Evolutionary conservation across 1,140 invertebrate species (phyloP).

Genomic region (Lasaia peninsularis): DNA sequence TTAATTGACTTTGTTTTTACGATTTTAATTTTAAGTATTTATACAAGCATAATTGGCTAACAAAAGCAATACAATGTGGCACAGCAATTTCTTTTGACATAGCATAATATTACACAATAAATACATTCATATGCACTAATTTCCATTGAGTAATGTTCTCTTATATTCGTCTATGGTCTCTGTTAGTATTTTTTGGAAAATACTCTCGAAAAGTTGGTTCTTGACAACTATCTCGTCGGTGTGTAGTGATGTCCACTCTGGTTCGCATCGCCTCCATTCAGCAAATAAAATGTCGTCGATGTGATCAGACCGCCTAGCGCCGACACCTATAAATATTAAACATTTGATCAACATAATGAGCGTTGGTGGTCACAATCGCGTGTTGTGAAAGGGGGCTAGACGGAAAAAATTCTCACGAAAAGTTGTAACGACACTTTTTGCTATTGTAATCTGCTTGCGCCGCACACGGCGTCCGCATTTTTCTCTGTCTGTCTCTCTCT

Average conservation of each 20-base stretch:
- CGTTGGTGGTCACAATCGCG: no score
- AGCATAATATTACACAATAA: slow-evolving; percentile 15
- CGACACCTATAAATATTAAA: slow-evolving; percentile 39
- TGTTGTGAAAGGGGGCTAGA: no score
- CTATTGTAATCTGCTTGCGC: no score
- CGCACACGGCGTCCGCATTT: no score
- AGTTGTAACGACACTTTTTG: no score
- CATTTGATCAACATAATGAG: background rate
- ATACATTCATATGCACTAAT: slow-evolving; percentile 9
- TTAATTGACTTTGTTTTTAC: slow-evolving; percentile 29
- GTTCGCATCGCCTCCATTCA: slow-evolving; percentile 64
- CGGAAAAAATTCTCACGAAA: no score
- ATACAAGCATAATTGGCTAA: slow-evolving; percentile 11
- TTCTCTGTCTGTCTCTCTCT: no score
- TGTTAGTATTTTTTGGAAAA: slow-evolving; percentile 60
- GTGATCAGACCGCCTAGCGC: slow-evolving; percentile 54
- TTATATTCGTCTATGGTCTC: slow-evolving; percentile 67
- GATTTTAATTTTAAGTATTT: slow-evolving; percentile 11
- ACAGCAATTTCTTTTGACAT: slow-evolving; percentile 10
- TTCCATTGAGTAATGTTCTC: slow-evolving; percentile 33
- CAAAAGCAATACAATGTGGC: slow-evolving; percentile 12
- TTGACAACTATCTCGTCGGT: slow-evolving; percentile 58
- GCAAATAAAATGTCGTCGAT: slow-evolving; percentile 66
- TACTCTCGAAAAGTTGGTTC: slow-evolving; percentile 64
- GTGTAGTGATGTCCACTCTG: slow-evolving; percentile 64